Percentiles rank a stretch among this genome's conserved stretches.
Evolutionary conservation across 2,888 invertebrate genomes (phyloP).

Genomic region (Timandra comae): DNA sequence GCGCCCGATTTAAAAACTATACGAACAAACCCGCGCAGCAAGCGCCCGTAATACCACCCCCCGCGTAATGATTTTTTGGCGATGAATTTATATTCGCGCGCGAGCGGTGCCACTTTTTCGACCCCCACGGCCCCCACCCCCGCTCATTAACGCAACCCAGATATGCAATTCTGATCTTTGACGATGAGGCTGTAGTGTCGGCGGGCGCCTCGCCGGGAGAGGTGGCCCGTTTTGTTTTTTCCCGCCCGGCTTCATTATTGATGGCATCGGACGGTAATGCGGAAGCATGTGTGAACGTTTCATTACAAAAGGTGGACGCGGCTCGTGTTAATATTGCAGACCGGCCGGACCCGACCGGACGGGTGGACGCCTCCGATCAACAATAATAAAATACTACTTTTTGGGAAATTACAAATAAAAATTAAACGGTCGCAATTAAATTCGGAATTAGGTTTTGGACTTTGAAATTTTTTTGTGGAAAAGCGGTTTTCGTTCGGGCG

Average conservation of each 20-base stretch:
- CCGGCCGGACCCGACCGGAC: slow-evolving; percentile 72
- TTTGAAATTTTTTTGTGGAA: slow-evolving; percentile 29
- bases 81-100: slow-evolving; percentile 86
- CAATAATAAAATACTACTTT: slow-evolving; percentile 47
- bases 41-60: slow-evolving; percentile 82
- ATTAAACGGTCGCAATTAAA: slow-evolving; percentile 41
- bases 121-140: slow-evolving; percentile 62
- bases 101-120: slow-evolving; percentile 78
- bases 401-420: slow-evolving; percentile 37
- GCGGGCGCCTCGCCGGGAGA: slow-evolving; percentile 74
- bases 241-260: slow-evolving; percentile 78
- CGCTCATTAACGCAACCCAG: slow-evolving; percentile 80
- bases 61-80: slow-evolving; percentile 92
- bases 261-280: slow-evolving; percentile 77
- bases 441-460: no score
- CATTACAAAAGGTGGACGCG: slow-evolving; percentile 76
- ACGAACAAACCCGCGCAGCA: slow-evolving; percentile 70
- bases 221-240: slow-evolving; percentile 75
- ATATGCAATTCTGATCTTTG: slow-evolving; percentile 82
- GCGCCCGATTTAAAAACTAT: slow-evolving; percentile 76
- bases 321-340: slow-evolving; percentile 75
- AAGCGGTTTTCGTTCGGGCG: slow-evolving; percentile 23
- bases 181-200: slow-evolving; percentile 77
- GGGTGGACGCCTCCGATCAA: slow-evolving; percentile 59
- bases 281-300: slow-evolving; percentile 77